These are phyloP conservation scores for Sorex araneus DNA, from an alignment of 2,113 vertebrate genomes.

Conservation along the genomic window DNA sequence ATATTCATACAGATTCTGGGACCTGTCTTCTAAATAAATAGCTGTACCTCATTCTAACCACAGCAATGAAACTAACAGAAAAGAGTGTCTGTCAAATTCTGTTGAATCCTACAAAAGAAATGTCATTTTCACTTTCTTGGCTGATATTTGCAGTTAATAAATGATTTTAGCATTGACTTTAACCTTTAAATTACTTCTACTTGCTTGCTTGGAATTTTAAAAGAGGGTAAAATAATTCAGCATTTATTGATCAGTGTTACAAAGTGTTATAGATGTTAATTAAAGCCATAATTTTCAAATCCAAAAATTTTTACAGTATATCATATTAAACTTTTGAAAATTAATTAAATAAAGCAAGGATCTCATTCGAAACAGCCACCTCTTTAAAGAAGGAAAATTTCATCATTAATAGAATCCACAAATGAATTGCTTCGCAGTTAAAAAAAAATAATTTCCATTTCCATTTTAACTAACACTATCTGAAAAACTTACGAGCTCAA, in stretches of 20 bases:
- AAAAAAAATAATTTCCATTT: neutral
- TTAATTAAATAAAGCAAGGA: constrained; percentile 24
- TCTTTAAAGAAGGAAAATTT: constrained; percentile 34
- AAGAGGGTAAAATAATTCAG: constrained; percentile 46
- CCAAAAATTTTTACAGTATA: constrained; percentile 7
- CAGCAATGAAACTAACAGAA: constrained; percentile 66
- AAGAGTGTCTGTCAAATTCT: constrained; percentile 67
- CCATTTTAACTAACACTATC: neutral
- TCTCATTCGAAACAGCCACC: constrained; percentile 34
- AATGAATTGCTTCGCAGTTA: constrained; percentile 21
- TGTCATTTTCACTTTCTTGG: constrained; percentile 75
- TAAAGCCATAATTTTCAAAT: constrained; percentile 35
- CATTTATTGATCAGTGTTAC: neutral
- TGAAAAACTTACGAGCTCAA: constrained; percentile 10
- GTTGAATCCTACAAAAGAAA: constrained; percentile 63
- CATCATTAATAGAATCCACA: constrained; percentile 45
- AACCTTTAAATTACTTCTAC: constrained; percentile 62
- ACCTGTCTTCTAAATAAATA: constrained; percentile 33
- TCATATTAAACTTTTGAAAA: constrained; percentile 41
- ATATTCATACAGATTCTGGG: neutral
- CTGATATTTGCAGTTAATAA: constrained; percentile 69
- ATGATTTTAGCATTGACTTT: constrained; percentile 46
- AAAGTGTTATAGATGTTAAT: constrained; percentile 46
- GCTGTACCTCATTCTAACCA: constrained; percentile 64
- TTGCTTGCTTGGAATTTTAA: constrained; percentile 46